These are phyloP conservation scores for Xiphorhynchus erythropygius DNA, from an alignment of 2,797 vertebrate species.

Conservation along the genomic window DNA sequence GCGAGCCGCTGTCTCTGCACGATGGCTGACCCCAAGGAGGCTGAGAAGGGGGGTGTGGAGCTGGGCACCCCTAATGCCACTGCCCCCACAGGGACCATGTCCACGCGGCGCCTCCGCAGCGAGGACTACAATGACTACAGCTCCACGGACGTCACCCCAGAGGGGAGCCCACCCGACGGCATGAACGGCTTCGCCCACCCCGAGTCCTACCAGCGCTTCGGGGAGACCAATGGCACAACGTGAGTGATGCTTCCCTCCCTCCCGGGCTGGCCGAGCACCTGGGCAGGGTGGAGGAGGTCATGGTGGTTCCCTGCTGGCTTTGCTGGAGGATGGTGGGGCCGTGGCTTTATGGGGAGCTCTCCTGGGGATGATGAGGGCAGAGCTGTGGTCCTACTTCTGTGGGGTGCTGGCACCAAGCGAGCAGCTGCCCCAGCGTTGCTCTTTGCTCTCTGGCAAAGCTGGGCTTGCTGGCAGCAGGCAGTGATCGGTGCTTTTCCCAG, in stretches of 20 bases:
- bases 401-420: neutral
- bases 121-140: slow-evolving; percentile 82
- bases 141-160: slow-evolving; percentile 74
- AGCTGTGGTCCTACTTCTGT: neutral
- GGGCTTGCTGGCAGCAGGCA: neutral
- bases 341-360: neutral
- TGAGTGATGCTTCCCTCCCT: slow-evolving; percentile 53
- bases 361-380: neutral
- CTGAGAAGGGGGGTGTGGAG: neutral
- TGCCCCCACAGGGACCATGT: slow-evolving; percentile 77
- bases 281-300: neutral
- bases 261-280: accelerated
- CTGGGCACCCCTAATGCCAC: neutral
- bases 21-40: slow-evolving; percentile 38
- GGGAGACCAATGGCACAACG: slow-evolving; percentile 75
- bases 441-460: neutral
- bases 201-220: slow-evolving; percentile 74
- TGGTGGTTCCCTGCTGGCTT: neutral
- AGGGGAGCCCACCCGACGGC: slow-evolving; percentile 62
- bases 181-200: slow-evolving; percentile 54
- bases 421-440: neutral
- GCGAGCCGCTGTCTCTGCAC: accelerated
- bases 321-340: neutral
- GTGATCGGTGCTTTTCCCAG: neutral
- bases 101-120: slow-evolving; percentile 73